These are phyloP conservation scores for Arctia plantaginis DNA, from an alignment of 2,888 invertebrate genomes.

Conservation along the genomic window DNA sequence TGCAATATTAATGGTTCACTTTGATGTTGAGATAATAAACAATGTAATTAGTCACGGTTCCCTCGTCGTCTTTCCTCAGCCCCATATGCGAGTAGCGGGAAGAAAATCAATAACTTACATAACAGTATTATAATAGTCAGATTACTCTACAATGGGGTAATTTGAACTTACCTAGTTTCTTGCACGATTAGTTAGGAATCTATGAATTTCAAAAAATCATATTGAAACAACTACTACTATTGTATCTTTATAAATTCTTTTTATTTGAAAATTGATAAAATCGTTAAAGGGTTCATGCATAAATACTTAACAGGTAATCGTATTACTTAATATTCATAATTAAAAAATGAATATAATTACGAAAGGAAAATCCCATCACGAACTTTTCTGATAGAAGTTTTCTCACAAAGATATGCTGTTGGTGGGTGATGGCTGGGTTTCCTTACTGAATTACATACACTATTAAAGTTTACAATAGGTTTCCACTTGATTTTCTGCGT, in stretches of 20 bases:
- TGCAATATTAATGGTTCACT: background rate
- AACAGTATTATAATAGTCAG: constrained; percentile 23
- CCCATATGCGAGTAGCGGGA: constrained; percentile 15
- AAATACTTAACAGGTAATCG: background rate
- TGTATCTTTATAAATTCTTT: background rate
- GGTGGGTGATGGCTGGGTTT: background rate
- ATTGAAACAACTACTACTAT: background rate
- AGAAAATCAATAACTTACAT: constrained; percentile 30
- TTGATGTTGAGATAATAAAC: constrained; percentile 2
- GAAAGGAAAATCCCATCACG: background rate
- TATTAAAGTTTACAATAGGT: background rate
- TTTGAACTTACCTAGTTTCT: background rate
- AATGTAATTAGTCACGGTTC: constrained; percentile 1
- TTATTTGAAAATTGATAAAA: background rate
- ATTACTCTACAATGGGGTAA: constrained; percentile 18
- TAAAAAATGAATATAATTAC: background rate
- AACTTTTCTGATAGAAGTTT: background rate
- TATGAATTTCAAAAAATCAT: background rate
- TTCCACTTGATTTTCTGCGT: background rate
- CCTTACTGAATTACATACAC: background rate
- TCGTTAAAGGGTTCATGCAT: background rate
- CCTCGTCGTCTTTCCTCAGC: constrained; percentile 22
- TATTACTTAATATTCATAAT: background rate
- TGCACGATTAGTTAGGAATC: background rate
- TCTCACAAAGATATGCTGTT: background rate